Conservation (phyloP, 2,888 invertebrate genomes). For the Parthenolecanium corni region DNA sequence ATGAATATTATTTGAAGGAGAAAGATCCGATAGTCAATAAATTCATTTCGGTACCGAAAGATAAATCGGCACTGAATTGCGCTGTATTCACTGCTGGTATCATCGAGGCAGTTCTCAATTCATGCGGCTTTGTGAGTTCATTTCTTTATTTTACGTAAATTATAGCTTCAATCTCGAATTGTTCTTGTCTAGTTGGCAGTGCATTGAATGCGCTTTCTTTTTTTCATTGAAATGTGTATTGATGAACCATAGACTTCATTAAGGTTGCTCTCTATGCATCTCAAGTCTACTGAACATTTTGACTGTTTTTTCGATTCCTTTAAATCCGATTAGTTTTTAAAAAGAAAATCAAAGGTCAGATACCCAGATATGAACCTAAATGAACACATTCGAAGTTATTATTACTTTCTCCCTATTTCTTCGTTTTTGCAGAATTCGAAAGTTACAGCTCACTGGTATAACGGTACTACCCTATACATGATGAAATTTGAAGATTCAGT, state of each 20-base stretch:
- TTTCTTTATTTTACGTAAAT: no score
- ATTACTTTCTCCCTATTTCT: no score
- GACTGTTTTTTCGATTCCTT: no score
- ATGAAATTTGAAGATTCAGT: conserved; percentile 94
- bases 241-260: no score
- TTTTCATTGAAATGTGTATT: not conserved
- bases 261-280: no score
- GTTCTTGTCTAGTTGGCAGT: no score
- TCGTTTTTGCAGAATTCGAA: conserved; percentile 68
- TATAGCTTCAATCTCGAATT: no score
- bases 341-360: no score
- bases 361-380: not conserved
- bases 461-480: conserved; percentile 92
- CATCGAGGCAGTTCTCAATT: conserved; percentile 86
- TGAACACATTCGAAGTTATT: not conserved
- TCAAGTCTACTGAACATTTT: no score
- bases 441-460: conserved; percentile 98
- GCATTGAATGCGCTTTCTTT: no score
- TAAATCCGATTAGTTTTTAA: no score
- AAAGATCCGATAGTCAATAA: conserved; percentile 94
- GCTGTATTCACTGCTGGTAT: conserved; percentile 98
- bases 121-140: conserved; percentile 86
- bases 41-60: conserved; percentile 94
- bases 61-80: conserved; percentile 93
- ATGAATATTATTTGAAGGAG: conserved; percentile 98